A percentile compares a stretch with the other conserved stretches of the same genome.
phyloP scores from a whole-genome alignment of 2,888 invertebrate genomes.

The Xanthia icteritia region DNA sequence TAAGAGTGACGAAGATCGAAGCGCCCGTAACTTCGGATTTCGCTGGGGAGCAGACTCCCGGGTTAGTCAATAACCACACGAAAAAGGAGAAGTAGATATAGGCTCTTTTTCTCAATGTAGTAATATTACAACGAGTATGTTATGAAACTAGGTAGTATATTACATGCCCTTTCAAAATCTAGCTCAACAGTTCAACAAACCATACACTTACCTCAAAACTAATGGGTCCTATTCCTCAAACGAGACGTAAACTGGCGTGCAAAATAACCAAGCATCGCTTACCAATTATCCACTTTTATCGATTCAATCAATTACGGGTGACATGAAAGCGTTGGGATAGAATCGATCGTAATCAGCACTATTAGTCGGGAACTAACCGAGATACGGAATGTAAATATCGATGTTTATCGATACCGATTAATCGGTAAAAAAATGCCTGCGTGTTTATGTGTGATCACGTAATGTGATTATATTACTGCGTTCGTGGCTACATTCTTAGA shows the following conservation, averaged over 20 bases:
- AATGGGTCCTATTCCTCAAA: slow-evolving; percentile 63
- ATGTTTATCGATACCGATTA: slow-evolving; percentile 61
- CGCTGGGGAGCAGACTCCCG: no score
- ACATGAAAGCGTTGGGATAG: slow-evolving; percentile 60
- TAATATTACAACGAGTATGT: slow-evolving; percentile 14
- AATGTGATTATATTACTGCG: slow-evolving; percentile 42
- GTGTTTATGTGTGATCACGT: slow-evolving; percentile 40
- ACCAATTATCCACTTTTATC: slow-evolving; percentile 61
- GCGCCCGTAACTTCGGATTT: no score
- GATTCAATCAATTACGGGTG: slow-evolving; percentile 61
- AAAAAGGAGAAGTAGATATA: no score
- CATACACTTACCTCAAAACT: slow-evolving; percentile 57
- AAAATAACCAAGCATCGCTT: slow-evolving; percentile 59
- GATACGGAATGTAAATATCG: slow-evolving; percentile 64
- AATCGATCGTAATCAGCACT: slow-evolving; percentile 64
- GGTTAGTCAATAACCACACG: no score
- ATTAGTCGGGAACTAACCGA: slow-evolving; percentile 60
- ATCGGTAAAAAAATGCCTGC: slow-evolving; percentile 48
- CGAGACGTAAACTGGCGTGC: slow-evolving; percentile 59
- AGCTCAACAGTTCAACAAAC: slow-evolving; percentile 57
- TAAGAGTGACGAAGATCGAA: no score
- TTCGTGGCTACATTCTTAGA: slow-evolving; percentile 14
- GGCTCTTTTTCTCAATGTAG: neutral
- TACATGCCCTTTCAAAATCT: slow-evolving; percentile 51
- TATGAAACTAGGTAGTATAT: slow-evolving; percentile 33